Conservation (phyloP, 2,113 vertebrate genomes). For the Myrmecophaga tridactyla region DNA sequence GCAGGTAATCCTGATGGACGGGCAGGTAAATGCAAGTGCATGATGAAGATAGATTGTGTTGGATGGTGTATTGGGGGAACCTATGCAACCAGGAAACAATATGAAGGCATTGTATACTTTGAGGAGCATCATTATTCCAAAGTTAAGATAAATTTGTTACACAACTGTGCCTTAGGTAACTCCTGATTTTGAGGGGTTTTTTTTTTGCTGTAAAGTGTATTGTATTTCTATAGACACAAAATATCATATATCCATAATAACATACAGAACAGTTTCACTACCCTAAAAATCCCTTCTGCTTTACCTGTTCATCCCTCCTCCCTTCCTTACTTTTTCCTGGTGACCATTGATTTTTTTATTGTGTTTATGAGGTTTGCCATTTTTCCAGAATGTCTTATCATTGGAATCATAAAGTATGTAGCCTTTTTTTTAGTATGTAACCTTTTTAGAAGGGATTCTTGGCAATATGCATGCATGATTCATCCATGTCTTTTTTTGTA, state of each 20-base stretch:
- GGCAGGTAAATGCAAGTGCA: neutral
- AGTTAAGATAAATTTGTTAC: neutral
- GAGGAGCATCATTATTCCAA: neutral
- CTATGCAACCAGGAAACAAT: neutral
- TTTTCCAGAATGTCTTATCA: neutral
- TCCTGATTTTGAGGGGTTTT: neutral
- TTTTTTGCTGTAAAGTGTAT: neutral
- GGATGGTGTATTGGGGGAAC: neutral
- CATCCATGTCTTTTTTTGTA: neutral
- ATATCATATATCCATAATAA: neutral
- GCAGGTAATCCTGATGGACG: neutral
- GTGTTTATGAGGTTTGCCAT: neutral
- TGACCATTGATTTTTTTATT: neutral
- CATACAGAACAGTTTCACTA: neutral
- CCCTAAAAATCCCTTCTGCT: neutral
- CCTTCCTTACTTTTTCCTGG: neutral
- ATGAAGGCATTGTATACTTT: neutral
- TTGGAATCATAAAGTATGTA: neutral
- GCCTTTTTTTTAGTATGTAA: neutral
- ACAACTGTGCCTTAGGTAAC: neutral
- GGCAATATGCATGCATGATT: neutral
- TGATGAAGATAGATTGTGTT: neutral
- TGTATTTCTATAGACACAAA: neutral
- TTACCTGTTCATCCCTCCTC: neutral
- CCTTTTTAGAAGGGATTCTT: neutral